Conservation (phyloP, 2,888 invertebrate genomes). For the Clistopyga incitator region DNA sequence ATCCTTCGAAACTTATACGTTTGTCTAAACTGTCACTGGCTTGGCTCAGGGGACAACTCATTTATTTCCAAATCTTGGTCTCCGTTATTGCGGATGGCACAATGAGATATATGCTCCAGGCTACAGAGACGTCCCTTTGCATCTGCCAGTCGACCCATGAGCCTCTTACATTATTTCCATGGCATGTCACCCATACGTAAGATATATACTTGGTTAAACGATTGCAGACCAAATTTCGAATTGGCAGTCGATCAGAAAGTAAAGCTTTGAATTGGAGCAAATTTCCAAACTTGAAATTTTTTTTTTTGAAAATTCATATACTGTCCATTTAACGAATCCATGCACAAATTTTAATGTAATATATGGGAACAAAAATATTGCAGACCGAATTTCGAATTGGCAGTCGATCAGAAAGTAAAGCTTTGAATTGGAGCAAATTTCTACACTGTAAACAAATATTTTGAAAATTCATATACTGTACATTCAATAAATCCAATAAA, state of each 20-base stretch:
- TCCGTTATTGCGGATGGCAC: conserved; percentile 45
- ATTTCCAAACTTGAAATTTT: too few species aligned
- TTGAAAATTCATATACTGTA: too few species aligned
- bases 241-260: too few species aligned
- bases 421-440: background rate
- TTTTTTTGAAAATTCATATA: too few species aligned
- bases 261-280: background rate
- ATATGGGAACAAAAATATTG: too few species aligned
- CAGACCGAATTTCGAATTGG: too few species aligned
- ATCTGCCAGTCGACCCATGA: conserved; percentile 30
- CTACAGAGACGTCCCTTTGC: conserved; percentile 18
- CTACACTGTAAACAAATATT: too few species aligned
- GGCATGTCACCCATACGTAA: background rate
- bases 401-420: too few species aligned
- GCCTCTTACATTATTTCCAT: background rate
- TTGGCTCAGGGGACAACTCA: conserved; percentile 41
- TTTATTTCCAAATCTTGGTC: conserved; percentile 49
- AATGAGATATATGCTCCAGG: conserved; percentile 59
- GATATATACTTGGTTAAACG: background rate
- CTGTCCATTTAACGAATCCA: too few species aligned
- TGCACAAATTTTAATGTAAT: too few species aligned
- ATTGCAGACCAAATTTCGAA: too few species aligned
- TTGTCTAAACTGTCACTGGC: conserved; percentile 57
- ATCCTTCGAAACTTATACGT: conserved; percentile 41
- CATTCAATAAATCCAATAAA: too few species aligned